Conservation (phyloP, 2,888 invertebrate genomes). For the Lithosia quadra region DNA sequence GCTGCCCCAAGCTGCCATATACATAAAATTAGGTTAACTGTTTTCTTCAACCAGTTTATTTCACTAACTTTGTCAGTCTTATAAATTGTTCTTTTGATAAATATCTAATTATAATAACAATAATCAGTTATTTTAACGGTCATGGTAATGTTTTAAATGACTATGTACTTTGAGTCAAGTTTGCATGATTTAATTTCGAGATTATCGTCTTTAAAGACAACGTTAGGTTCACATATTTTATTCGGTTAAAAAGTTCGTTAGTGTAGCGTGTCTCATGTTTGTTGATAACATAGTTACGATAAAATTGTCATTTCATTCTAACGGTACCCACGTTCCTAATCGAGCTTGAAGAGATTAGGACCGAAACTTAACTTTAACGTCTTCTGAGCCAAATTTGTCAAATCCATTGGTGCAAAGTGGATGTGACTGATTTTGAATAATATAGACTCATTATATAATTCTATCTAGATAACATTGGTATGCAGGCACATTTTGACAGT, state of each 20-base stretch:
- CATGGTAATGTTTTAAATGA: slow-evolving; percentile 20
- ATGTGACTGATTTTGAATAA: not conserved
- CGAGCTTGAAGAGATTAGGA: slow-evolving; percentile 8
- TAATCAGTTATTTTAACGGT: slow-evolving; percentile 15
- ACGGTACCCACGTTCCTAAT: slow-evolving; percentile 26
- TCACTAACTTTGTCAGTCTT: not conserved
- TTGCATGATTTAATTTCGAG: slow-evolving; percentile 18
- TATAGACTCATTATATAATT: not conserved
- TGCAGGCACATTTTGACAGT: no score
- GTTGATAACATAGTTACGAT: slow-evolving; percentile 50
- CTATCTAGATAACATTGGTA: not conserved
- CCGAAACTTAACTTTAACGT: not conserved
- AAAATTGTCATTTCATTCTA: slow-evolving; percentile 44
- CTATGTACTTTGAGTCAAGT: not conserved
- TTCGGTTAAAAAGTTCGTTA: slow-evolving; percentile 32
- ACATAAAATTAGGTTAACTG: slow-evolving; percentile 26
- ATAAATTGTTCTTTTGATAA: slow-evolving; percentile 10
- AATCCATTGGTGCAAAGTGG: not conserved
- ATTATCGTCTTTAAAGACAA: slow-evolving; percentile 29
- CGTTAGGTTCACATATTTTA: slow-evolving; percentile 39
- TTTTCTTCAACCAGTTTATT: slow-evolving; percentile 24
- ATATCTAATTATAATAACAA: slow-evolving; percentile 10
- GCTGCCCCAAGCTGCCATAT: slow-evolving; percentile 22
- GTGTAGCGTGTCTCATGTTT: slow-evolving; percentile 41
- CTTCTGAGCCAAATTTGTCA: not conserved